Base-by-base conservation (phyloP, 2,113 vertebrate genomes). In the Gadus macrocephalus region DNA sequence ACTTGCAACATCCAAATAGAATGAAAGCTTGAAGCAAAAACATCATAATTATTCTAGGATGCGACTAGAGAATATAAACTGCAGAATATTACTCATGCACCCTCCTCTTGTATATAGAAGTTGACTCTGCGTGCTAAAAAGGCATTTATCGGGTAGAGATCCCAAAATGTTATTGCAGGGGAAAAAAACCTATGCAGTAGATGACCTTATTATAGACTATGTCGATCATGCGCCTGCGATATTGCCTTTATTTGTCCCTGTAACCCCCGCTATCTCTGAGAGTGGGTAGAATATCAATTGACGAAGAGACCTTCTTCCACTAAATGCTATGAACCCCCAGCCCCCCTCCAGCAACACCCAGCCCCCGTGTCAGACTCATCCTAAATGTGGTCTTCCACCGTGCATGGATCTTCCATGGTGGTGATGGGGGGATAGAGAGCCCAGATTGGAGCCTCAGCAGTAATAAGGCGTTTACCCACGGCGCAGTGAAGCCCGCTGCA, bases 201-300 rank as follows among this genome's bases (percentile, higher is more conserved):
- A 85, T 90, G 85, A 91, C 89, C 86, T 90, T 82, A 90, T 90
- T 85, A 87, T 62, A 68, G 72, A 68, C 63, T 61, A 76, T 74
- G 75, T 74, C 69, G 77, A 78, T 78, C 70, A 85, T 81, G 78
- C 73, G 75, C 70, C 78, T 67, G 76, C 75, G 81, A 86, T 84
- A 87, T 87, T 86, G 84, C 87, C 72, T 89, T 87, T 89, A 89
- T 87, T 88, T 91, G 78, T 88, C 86, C 88, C 84, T 85, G 88
- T 90, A 90, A 90, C 83, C 74, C 87, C 80, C 70, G 70, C 79
- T 63, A 79, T 88, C 83, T 77, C 71, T 35, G 72, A 62, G 83
- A 89, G 83, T 84, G 76, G 86, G 79, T 73, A 84, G 88, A 88
- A 89, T 89, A 87, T 84, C 83, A 88, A 83, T 82, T 86, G 84